Evolutionary conservation across 2,797 vertebrate genomes (phyloP).

Genomic region (Choloepus didactylus): DNA sequence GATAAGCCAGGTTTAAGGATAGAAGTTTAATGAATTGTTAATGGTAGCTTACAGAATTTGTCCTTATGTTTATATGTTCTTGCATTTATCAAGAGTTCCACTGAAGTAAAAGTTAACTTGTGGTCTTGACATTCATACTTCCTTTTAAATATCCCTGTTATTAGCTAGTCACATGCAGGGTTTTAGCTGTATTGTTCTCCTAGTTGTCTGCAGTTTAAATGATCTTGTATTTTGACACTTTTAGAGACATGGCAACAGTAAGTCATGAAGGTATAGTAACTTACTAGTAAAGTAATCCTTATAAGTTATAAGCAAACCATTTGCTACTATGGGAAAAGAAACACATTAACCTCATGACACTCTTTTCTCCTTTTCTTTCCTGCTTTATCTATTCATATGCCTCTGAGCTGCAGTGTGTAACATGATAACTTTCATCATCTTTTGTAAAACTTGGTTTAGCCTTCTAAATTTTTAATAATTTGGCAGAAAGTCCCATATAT

Average conservation of each 20-base stretch:
- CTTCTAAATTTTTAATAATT: not conserved
- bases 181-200: conserved; percentile 72
- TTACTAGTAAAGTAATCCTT: conserved; percentile 21
- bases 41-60: conserved; percentile 61
- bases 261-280: conserved; percentile 45
- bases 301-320: conserved; percentile 10
- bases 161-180: conserved; percentile 77
- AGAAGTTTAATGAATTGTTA: conserved; percentile 68
- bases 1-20: not conserved
- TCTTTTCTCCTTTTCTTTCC: not conserved
- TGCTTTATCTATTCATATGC: not conserved
- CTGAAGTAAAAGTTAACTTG: conserved; percentile 83
- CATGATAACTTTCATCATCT: not conserved
- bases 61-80: conserved; percentile 63
- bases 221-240: conserved; percentile 72
- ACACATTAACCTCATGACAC: not conserved
- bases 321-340: conserved; percentile 1
- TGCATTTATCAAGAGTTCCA: conserved; percentile 77
- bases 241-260: conserved; percentile 68
- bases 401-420: not conserved
- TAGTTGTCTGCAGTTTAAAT: conserved; percentile 78
- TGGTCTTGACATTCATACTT: conserved; percentile 83
- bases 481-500: not conserved
- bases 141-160: conserved; percentile 81
- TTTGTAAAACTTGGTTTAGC: not conserved